Evolutionary conservation across 2,113 vertebrate species (phyloP), one percentile per base, ranked within the genome.

Genomic region (Pituophis catenifer): DNA sequence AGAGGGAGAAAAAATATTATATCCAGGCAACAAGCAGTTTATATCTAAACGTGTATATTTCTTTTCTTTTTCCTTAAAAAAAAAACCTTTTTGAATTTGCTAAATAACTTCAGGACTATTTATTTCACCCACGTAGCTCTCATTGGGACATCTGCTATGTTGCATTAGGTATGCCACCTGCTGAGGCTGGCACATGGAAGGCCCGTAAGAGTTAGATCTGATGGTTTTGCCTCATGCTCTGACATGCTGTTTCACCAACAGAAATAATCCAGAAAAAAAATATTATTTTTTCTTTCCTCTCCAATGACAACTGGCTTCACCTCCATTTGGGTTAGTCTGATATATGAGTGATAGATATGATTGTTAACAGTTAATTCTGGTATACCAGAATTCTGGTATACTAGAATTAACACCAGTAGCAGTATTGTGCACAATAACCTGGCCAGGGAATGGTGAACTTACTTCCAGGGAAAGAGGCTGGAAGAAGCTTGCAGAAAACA

Each of bases 141-240:
- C 88, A 81, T n/a, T 89, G 65, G 88, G 88, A 92, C 88, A 92
- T 85, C 92, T 92, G 92, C 88, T 92, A 38, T n/a, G 17, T 85
- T 89, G 70, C 21, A 52, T 85, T 89, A 81, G 38, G 62, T 89
- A 81, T 38, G n/a, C 19, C 88, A 89, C 92, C 55, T 92, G 92
- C 92, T 85, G 92, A 57, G 65, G 38, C 65, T 89, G 88, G 62
- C 92, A 92, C 62, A 89, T 92, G 92, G 65, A 89, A 50, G 92
- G 50, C 65, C 52, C 54, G 58, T 44, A n/a, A 57, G 86, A 29
- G 70, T 75, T 26, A 5, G 92, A 44, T 57, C 24, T 85, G 62
- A 19, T 24, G 53, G n/a, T 33, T 92, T 57, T 89, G 53, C n/a
- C 33, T n/a, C 44, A 54, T 85, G 38, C 88, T 89, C 89, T n/a